Evolutionary conservation across 1,140 invertebrate species (phyloP).

Genomic region (Telenomus remus): DNA sequence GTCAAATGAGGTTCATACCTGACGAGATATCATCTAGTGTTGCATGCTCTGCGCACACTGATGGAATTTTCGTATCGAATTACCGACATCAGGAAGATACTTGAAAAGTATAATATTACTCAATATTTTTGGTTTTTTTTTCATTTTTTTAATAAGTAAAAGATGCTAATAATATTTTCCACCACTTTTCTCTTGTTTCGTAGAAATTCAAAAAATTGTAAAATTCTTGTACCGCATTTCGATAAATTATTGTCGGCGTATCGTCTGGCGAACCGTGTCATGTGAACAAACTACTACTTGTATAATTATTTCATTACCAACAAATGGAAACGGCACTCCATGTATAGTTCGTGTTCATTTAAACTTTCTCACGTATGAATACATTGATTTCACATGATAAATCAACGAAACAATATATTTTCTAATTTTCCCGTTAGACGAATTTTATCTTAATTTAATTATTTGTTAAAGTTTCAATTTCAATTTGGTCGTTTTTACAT

Average conservation of each 20-base stretch:
- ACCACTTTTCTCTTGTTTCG: too few relatives aligned
- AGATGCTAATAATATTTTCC: too few relatives aligned
- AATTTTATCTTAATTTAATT: neutral
- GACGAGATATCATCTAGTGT: too few relatives aligned
- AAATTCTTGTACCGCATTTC: neutral
- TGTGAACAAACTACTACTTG: neutral
- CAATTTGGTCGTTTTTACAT: neutral
- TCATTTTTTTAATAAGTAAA: conserved; percentile 2
- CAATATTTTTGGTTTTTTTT: conserved; percentile 26
- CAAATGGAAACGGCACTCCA: neutral
- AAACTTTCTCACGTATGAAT: conserved; percentile 1
- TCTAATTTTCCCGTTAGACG: conserved; percentile 1
- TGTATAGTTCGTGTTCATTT: conserved; percentile 1
- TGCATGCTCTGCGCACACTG: conserved; percentile 4
- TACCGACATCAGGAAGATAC: conserved; percentile 62
- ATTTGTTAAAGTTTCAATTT: neutral
- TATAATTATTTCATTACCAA: conserved; percentile 1
- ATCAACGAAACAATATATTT: conserved; percentile 2
- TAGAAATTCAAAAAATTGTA: too few relatives aligned
- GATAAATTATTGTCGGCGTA: neutral
- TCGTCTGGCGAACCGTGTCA: neutral
- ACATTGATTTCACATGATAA: conserved; percentile 2
- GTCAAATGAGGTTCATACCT: too few relatives aligned
- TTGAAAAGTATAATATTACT: conserved; percentile 63
- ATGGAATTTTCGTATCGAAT: conserved; percentile 58